Evolutionary conservation across 2,888 invertebrate species (phyloP).

Genomic region (Agrochola lychnidis): DNA sequence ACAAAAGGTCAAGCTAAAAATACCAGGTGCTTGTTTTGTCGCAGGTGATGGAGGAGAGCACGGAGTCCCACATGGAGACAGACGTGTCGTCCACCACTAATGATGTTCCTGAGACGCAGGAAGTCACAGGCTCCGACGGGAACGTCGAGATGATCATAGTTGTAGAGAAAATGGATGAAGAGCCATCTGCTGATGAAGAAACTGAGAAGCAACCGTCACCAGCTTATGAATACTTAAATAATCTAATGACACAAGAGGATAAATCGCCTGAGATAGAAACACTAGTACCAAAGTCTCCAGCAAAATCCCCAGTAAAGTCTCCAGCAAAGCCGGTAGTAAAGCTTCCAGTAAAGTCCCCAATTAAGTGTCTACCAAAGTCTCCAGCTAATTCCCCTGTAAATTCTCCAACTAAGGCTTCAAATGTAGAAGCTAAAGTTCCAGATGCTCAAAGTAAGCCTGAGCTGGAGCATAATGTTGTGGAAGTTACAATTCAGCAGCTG

Average conservation of each 20-base stretch:
- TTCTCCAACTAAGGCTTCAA: constrained; percentile 49
- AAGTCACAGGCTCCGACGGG: constrained; percentile 77
- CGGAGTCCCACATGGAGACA: constrained; percentile 85
- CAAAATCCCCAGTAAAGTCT: constrained; percentile 23
- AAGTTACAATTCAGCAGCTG: constrained; percentile 21
- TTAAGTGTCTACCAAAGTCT: constrained; percentile 48
- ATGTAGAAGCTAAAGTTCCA: constrained; percentile 51
- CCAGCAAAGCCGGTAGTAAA: constrained; percentile 9
- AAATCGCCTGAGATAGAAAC: constrained; percentile 24
- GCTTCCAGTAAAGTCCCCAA: constrained; percentile 20
- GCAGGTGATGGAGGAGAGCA: constrained; percentile 86
- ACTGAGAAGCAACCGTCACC: constrained; percentile 43
- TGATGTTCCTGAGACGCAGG: constrained; percentile 79
- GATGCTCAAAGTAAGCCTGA: constrained; percentile 55
- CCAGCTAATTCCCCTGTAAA: constrained; percentile 30
- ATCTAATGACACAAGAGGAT: constrained; percentile 16
- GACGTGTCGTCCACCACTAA: constrained; percentile 85
- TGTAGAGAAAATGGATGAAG: constrained; percentile 81
- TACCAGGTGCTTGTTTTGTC: constrained; percentile 75
- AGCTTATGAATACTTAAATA: constrained; percentile 30
- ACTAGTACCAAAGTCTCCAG: constrained; percentile 29
- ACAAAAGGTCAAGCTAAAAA: constrained; percentile 77
- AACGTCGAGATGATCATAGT: constrained; percentile 82
- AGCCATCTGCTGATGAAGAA: constrained; percentile 62
- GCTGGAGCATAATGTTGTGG: constrained; percentile 56